A percentile compares a stretch with the other conserved stretches of the same genome.
Evolutionary conservation across 2,888 invertebrate species (phyloP).

Genomic region (Heliconius sara): DNA sequence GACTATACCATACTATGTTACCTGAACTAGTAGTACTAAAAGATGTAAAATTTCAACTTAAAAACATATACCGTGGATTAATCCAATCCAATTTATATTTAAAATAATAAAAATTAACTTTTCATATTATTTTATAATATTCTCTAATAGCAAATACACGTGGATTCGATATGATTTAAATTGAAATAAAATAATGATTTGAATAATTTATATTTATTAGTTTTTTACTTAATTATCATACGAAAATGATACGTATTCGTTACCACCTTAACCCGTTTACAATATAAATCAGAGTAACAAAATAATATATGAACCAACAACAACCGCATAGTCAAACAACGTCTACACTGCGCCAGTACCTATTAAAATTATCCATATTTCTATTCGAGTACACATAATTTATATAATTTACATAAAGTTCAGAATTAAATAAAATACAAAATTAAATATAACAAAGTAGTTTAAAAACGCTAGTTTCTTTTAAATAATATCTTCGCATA

Average conservation of each 20-base stretch:
- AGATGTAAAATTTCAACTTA: background rate
- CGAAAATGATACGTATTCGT: too few relatives aligned
- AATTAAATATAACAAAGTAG: background rate
- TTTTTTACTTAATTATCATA: too few relatives aligned
- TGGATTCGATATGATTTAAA: too few relatives aligned
- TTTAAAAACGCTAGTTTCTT: background rate
- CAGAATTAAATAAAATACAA: background rate
- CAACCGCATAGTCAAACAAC: background rate
- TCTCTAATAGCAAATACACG: too few relatives aligned
- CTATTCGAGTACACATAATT: background rate
- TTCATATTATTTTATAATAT: background rate
- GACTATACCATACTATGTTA: background rate
- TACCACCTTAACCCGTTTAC: background rate
- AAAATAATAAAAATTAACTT: background rate
- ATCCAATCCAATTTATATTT: background rate
- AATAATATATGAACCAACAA: background rate
- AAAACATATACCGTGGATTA: background rate
- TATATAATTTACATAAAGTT: background rate
- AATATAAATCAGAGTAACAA: background rate
- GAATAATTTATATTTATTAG: too few relatives aligned
- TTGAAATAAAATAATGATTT: too few relatives aligned
- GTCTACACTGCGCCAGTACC: background rate
- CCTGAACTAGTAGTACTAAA: background rate
- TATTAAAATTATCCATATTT: background rate
- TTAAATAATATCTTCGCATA: slow-evolving; percentile 1